Percentiles rank a stretch among this genome's conserved stretches.
These are phyloP conservation scores for Ganaspis brasiliensis DNA, from an alignment of 2,888 invertebrate species.

Conservation along the genomic window DNA sequence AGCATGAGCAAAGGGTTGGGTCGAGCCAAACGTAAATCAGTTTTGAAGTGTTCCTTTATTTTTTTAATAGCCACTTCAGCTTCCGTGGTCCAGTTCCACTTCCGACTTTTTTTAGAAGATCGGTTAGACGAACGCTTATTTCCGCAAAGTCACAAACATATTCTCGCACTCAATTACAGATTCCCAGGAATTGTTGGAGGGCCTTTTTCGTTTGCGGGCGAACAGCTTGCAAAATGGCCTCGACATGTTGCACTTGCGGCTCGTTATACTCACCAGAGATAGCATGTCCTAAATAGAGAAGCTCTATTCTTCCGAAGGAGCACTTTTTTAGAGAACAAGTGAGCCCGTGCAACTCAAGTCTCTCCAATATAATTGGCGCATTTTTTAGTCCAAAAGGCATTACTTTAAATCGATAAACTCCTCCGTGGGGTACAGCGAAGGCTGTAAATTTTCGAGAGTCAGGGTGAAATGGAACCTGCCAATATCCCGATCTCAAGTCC, in stretches of 20 bases:
- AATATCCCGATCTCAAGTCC: constrained; percentile 59
- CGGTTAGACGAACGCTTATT: constrained; percentile 28
- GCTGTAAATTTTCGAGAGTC: constrained; percentile 62
- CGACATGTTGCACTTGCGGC: constrained; percentile 21
- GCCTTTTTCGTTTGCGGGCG: constrained; percentile 32
- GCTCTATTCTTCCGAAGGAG: constrained; percentile 54
- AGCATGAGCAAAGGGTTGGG: not conserved
- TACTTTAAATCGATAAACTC: constrained; percentile 66
- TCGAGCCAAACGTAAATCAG: not conserved
- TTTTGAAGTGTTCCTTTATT: constrained; percentile 1
- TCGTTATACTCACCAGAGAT: constrained; percentile 3
- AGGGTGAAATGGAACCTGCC: constrained; percentile 56
- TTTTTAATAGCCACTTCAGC: constrained; percentile 21
- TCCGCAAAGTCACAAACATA: constrained; percentile 41
- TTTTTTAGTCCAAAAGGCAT: constrained; percentile 69
- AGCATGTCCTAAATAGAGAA: constrained; percentile 65
- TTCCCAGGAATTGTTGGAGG: constrained; percentile 43
- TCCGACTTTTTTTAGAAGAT: constrained; percentile 30
- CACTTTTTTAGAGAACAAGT: constrained; percentile 53
- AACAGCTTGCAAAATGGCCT: constrained; percentile 39
- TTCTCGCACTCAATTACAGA: constrained; percentile 55
- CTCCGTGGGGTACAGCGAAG: constrained; percentile 66
- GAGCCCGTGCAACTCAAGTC: constrained; percentile 52
- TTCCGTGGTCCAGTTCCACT: constrained; percentile 34
- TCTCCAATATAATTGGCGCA: constrained; percentile 63